phyloP scores from a whole-genome alignment of 2,797 vertebrate genomes.

The Pangasius mekongensis region DNA sequence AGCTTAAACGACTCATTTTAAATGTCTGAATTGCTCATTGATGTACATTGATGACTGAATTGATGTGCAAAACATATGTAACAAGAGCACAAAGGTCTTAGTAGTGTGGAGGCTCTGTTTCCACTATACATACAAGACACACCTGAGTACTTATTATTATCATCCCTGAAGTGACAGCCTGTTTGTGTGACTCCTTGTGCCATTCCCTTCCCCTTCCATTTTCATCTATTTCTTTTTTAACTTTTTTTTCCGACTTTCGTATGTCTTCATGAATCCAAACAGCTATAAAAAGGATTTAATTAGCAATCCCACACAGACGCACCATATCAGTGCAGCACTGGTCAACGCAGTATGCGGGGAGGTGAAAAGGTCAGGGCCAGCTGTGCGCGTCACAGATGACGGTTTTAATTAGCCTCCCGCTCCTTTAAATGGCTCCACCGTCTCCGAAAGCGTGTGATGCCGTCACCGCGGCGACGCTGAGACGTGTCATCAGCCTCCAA shows the following conservation, averaged over 20 bases:
- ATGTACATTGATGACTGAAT: no score
- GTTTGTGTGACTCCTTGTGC: background rate
- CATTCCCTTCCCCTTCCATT: background rate
- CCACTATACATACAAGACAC: background rate
- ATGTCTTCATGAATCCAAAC: background rate
- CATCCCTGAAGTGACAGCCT: background rate
- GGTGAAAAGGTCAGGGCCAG: slow-evolving; percentile 45
- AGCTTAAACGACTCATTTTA: background rate
- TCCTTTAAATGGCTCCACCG: slow-evolving; percentile 52
- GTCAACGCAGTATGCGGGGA: background rate
- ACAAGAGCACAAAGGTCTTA: background rate
- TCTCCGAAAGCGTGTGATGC: slow-evolving; percentile 62
- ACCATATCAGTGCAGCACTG: background rate
- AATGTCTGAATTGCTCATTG: background rate
- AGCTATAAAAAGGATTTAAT: no score
- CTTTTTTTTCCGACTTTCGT: background rate
- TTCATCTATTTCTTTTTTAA: background rate
- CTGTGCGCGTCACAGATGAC: slow-evolving; percentile 31
- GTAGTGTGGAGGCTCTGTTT: background rate
- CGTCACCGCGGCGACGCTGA: slow-evolving; percentile 64
- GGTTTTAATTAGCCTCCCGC: slow-evolving; percentile 54
- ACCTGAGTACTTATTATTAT: background rate
- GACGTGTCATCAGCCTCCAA: slow-evolving; percentile 62
- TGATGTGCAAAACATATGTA: background rate
- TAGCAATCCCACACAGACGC: background rate